These are phyloP conservation scores for Varanus salvator DNA, from an alignment of 2,113 vertebrate genomes.

Conservation along the genomic window DNA sequence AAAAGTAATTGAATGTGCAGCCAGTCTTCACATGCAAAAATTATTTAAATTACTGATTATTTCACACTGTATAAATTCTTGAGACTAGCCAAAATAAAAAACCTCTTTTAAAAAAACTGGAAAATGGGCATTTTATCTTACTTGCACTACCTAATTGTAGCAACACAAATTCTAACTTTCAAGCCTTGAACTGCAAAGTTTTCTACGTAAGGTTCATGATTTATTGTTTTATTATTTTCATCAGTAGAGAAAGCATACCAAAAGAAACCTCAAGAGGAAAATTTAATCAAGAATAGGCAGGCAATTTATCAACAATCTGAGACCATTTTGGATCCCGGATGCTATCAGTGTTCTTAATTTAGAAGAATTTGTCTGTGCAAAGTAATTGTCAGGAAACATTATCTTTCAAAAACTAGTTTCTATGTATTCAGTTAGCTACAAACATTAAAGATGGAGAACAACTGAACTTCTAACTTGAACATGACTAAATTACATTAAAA, in stretches of 20 bases:
- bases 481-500: background rate
- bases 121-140: background rate
- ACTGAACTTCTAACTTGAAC: background rate
- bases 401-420: background rate
- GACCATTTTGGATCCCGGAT: background rate
- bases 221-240: constrained; percentile 18
- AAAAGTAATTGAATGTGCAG: background rate
- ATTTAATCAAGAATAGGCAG: background rate
- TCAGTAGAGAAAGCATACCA: background rate
- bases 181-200: background rate
- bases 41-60: background rate
- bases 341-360: background rate
- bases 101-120: too few species aligned
- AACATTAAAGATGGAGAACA: background rate
- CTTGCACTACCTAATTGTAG: background rate
- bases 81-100: background rate
- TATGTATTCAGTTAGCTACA: background rate
- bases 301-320: background rate
- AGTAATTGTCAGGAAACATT: background rate
- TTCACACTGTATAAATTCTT: background rate
- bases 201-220: constrained; percentile 6
- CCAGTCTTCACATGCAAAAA: background rate
- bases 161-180: background rate
- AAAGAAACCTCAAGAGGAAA: constrained; percentile 7
- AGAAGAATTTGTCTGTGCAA: constrained; percentile 1